Percentiles rank a stretch among this genome's conserved stretches.
Conservation (phyloP, 1,140 invertebrate species). For the Phthorimaea operculella region DNA sequence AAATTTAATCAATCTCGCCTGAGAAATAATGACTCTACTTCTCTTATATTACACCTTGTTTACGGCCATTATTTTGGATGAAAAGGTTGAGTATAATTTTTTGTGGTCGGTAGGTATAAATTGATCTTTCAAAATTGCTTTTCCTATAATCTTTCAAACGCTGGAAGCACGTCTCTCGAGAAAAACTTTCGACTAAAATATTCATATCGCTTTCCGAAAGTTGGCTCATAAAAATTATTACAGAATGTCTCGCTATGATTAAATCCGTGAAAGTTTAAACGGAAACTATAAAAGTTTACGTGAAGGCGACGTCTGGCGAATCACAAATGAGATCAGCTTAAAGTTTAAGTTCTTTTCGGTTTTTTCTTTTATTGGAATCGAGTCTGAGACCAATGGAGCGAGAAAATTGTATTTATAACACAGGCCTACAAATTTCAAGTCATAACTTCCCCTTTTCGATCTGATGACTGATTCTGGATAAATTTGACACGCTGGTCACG, state of each 20-base stretch:
- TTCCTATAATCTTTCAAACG: too few species aligned
- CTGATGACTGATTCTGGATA: too few species aligned
- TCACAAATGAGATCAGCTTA: slow-evolving; percentile 24
- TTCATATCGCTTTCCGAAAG: slow-evolving; percentile 22
- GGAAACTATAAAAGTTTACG: slow-evolving; percentile 40
- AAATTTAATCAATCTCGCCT: too few species aligned
- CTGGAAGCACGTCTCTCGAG: not conserved
- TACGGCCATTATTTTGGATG: too few species aligned
- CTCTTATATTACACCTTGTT: too few species aligned
- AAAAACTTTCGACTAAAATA: slow-evolving; percentile 13
- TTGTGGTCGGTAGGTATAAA: too few species aligned
- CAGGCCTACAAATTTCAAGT: too few species aligned
- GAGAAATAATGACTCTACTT: too few species aligned
- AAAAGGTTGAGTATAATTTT: too few species aligned
- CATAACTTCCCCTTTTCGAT: too few species aligned
- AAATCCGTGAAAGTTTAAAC: slow-evolving; percentile 33
- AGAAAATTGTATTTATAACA: not conserved
- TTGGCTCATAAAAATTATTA: slow-evolving; percentile 30
- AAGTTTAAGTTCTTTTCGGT: slow-evolving; percentile 10
- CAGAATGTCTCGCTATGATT: slow-evolving; percentile 31
- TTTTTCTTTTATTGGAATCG: not conserved
- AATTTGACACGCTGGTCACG: too few species aligned
- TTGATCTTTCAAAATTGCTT: too few species aligned
- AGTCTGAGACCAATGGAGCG: not conserved
- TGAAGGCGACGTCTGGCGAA: slow-evolving; percentile 23